Conservation (phyloP, 2,113 vertebrate species). For the Elephantulus edwardii region DNA sequence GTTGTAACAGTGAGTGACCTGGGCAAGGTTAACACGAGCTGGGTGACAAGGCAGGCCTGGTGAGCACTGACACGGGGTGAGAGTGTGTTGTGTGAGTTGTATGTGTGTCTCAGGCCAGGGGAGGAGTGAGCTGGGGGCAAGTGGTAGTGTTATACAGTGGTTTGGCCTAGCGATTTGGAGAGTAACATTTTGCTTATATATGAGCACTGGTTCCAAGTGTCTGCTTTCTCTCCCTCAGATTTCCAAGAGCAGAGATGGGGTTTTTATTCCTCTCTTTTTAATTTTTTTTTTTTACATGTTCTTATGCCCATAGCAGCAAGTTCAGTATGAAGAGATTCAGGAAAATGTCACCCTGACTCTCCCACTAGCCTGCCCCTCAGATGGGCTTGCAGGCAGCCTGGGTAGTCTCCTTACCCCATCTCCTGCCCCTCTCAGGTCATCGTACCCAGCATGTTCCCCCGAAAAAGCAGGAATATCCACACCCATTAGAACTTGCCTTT, state of each 20-base stretch:
- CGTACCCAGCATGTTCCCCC: neutral
- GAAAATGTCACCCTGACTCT: neutral
- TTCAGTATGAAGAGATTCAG: neutral
- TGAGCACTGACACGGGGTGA: neutral
- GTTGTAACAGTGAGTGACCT: slow-evolving; percentile 58
- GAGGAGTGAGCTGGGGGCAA: neutral
- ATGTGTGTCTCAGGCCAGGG: neutral
- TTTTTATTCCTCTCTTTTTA: neutral
- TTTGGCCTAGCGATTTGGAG: neutral
- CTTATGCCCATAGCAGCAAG: neutral
- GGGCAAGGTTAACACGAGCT: slow-evolving; percentile 65
- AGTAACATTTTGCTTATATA: slow-evolving; percentile 32
- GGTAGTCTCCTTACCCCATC: neutral
- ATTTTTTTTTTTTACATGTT: no score
- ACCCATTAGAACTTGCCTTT: neutral
- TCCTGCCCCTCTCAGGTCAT: neutral
- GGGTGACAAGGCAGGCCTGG: neutral
- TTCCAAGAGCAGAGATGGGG: slow-evolving; percentile 20
- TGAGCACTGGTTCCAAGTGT: slow-evolving; percentile 29
- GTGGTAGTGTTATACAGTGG: neutral
- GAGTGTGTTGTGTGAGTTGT: neutral
- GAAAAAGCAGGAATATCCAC: neutral
- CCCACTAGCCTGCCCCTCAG: neutral
- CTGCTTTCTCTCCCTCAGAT: neutral
- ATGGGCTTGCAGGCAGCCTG: neutral